Conservation (phyloP, 2,888 invertebrate genomes). For the Alitta virens region DNA sequence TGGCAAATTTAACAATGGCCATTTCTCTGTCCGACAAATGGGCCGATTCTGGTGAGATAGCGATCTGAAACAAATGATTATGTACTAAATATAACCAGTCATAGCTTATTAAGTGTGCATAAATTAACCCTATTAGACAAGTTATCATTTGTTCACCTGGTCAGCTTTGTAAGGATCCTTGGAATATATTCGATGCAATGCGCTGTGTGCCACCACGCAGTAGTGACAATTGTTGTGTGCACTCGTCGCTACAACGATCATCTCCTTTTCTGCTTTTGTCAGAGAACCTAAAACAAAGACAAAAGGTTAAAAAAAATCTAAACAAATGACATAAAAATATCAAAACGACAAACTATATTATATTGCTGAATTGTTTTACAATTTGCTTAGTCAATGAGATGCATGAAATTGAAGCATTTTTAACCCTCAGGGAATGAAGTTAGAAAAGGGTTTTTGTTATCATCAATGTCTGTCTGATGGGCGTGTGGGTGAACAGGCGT, state of each 20-base stretch:
- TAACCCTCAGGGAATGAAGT: too few species aligned
- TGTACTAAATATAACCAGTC: not conserved
- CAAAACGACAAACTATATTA: too few species aligned
- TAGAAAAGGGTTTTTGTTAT: too few species aligned
- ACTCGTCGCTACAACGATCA: constrained; percentile 48
- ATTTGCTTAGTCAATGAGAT: too few species aligned
- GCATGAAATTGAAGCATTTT: too few species aligned
- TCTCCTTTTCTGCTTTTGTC: constrained; percentile 47
- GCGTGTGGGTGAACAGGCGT: too few species aligned
- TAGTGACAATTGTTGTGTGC: constrained; percentile 42
- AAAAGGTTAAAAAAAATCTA: not conserved
- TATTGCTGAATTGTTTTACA: too few species aligned
- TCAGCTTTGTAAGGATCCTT: constrained; percentile 41
- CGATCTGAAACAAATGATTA: constrained; percentile 32
- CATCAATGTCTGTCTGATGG: too few species aligned
- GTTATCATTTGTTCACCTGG: constrained; percentile 42
- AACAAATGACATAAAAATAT: too few species aligned
- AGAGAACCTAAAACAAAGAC: constrained; percentile 33
- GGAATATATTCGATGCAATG: constrained; percentile 40
- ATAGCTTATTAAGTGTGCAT: too few species aligned
- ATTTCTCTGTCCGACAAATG: constrained; percentile 38
- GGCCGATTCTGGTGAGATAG: constrained; percentile 40
- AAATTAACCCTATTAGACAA: too few species aligned
- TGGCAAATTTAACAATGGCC: constrained; percentile 43
- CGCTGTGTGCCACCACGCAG: constrained; percentile 45